Evolutionary conservation across 2,797 vertebrate species (phyloP).

Genomic region (Acridotheres tristis): DNA sequence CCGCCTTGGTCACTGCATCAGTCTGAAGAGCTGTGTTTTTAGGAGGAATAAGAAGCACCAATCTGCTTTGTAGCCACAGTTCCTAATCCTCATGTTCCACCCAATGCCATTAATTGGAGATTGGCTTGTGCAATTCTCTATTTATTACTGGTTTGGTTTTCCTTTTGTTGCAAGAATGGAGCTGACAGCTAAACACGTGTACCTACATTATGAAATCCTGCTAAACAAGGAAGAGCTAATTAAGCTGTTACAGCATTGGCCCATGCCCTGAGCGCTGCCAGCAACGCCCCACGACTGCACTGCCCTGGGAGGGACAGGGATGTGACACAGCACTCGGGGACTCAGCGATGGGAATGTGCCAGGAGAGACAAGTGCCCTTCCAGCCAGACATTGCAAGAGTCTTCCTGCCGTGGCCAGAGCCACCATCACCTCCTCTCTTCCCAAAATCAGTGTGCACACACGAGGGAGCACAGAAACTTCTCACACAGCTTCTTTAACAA

Average conservation of each 20-base stretch:
- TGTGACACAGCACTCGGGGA: fast-evolving
- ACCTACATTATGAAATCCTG: conserved; percentile 15
- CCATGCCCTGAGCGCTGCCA: neutral
- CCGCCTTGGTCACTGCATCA: neutral
- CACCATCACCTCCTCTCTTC: neutral
- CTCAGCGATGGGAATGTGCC: fast-evolving
- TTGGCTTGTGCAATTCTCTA: conserved; percentile 39
- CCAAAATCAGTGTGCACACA: neutral
- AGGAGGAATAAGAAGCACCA: conserved; percentile 15
- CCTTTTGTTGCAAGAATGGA: conserved; percentile 52
- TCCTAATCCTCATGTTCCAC: neutral
- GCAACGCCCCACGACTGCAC: neutral
- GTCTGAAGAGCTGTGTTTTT: neutral
- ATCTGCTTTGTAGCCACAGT: neutral
- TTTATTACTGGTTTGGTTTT: conserved; percentile 41
- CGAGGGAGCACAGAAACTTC: neutral
- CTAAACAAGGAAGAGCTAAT: conserved; percentile 4
- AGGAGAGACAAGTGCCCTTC: neutral
- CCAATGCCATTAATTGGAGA: conserved; percentile 26
- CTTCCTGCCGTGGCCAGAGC: neutral
- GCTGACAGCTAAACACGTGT: conserved; percentile 55
- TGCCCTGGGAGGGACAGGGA: neutral
- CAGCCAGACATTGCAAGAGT: neutral
- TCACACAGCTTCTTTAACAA: neutral
- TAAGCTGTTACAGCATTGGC: neutral